phyloP scores from a whole-genome alignment of 2,113 vertebrate species.

The Setophaga petechia region DNA sequence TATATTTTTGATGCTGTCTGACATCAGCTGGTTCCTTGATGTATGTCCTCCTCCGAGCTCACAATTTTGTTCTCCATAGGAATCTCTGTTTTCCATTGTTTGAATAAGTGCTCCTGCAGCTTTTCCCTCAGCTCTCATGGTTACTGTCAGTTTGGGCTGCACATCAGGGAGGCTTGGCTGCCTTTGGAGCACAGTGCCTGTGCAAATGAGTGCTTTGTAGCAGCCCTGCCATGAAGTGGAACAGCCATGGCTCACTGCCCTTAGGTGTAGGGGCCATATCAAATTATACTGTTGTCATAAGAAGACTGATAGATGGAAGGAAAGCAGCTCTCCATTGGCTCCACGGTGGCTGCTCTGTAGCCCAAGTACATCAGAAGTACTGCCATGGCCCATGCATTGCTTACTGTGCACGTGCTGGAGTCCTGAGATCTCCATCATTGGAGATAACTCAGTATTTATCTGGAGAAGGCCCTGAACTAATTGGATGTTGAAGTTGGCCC shows the following conservation, averaged over 20 bases:
- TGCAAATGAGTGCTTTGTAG: background rate
- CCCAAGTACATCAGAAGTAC: accelerated
- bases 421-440: background rate
- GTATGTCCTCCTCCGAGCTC: background rate
- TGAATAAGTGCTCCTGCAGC: background rate
- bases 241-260: background rate
- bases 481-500: background rate
- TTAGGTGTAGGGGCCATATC: accelerated
- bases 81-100: background rate
- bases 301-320: background rate
- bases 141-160: background rate
- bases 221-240: background rate
- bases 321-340: background rate
- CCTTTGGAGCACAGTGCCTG: background rate
- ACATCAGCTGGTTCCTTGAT: background rate
- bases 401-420: background rate
- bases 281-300: background rate
- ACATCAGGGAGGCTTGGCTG: background rate
- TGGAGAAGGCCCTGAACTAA: background rate
- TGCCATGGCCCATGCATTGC: accelerated
- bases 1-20: background rate
- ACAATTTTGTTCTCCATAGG: background rate
- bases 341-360: background rate
- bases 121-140: background rate
- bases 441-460: background rate